Evolutionary conservation across 2,113 vertebrate genomes (phyloP).

Genomic region (Centrocercus urophasianus): DNA sequence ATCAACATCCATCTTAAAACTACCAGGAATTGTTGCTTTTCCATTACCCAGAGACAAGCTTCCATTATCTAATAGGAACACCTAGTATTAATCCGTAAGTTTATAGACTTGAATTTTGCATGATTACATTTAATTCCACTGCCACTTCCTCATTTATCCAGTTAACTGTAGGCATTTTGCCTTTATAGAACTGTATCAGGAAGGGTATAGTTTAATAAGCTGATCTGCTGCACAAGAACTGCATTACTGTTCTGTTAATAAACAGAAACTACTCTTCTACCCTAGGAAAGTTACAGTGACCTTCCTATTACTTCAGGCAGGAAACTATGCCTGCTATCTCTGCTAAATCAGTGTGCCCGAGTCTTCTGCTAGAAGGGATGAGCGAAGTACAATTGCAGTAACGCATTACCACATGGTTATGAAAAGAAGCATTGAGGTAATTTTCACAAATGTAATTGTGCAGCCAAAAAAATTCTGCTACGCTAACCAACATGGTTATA

Average conservation of each 20-base stretch:
- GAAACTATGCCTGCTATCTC: not conserved
- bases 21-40: not conserved
- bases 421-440: not conserved
- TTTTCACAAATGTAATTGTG: not conserved
- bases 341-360: not conserved
- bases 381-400: not conserved
- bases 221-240: not conserved
- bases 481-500: not conserved
- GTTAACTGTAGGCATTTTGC: not conserved
- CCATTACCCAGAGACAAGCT: not conserved
- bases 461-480: not conserved
- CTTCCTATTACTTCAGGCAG: not conserved
- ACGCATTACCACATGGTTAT: not conserved
- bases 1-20: not conserved
- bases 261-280: slow-evolving; percentile 15
- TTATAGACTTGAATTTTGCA: not conserved
- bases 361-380: not conserved
- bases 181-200: not conserved
- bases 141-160: not conserved
- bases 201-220: slow-evolving; percentile 2
- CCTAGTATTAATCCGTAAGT: not conserved
- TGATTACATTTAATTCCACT: not conserved
- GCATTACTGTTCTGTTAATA: not conserved
- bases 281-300: not conserved
- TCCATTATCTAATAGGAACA: not conserved